phyloP scores from a whole-genome alignment of 1,140 invertebrate genomes.

The Leptestheria dahalacensis region DNA sequence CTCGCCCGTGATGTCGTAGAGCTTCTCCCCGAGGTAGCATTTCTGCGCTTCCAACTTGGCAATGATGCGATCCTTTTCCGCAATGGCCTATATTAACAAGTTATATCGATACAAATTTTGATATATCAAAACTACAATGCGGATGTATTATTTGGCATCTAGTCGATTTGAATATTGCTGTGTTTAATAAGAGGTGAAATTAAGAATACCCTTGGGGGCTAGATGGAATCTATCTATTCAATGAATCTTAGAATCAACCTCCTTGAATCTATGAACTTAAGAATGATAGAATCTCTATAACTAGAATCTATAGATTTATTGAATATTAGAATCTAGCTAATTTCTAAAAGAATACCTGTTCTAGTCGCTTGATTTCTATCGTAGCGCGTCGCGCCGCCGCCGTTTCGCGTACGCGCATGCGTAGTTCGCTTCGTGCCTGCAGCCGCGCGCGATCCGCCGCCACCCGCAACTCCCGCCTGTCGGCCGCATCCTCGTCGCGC shows the following conservation, averaged over 20 bases:
- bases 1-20: constrained; percentile 21
- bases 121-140: too few species aligned
- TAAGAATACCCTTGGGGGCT: too few species aligned
- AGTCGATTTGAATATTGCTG: too few species aligned
- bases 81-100: constrained; percentile 4
- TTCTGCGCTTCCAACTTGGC: constrained; percentile 23
- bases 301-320: background rate
- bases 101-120: background rate
- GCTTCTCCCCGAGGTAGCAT: constrained; percentile 21
- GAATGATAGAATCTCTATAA: too few species aligned
- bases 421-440: background rate
- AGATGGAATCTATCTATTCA: too few species aligned
- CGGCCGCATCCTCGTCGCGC: constrained; percentile 5
- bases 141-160: too few species aligned
- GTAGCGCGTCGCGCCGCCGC: constrained; percentile 2
- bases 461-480: background rate
- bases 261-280: too few species aligned
- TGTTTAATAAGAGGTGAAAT: too few species aligned
- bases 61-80: constrained; percentile 15
- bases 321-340: too few species aligned
- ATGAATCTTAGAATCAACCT: too few species aligned
- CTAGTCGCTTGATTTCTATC: constrained; percentile 6
- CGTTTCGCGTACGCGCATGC: constrained; percentile 1
- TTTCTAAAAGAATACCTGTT: background rate
- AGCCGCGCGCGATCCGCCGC: constrained; percentile 2